These are phyloP conservation scores for Xestia ashworthii DNA, from an alignment of 2,888 invertebrate species.

Conservation along the genomic window DNA sequence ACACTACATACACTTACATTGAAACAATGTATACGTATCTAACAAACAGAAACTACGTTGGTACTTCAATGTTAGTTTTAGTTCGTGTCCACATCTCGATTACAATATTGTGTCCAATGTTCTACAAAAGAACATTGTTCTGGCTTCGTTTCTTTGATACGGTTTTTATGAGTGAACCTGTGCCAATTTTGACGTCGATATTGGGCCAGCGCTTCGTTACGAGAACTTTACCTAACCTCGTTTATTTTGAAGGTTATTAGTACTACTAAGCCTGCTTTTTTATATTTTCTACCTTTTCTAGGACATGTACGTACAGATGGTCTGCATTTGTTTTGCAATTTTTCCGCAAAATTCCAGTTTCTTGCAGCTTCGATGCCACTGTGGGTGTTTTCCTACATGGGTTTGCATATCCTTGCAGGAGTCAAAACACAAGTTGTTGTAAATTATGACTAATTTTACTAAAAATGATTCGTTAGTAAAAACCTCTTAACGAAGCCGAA, in stretches of 20 bases:
- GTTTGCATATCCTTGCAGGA: neutral
- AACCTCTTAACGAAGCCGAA: no score
- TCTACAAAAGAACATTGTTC: constrained; percentile 29
- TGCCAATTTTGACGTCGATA: constrained; percentile 48
- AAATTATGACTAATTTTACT: neutral
- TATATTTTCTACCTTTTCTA: neutral
- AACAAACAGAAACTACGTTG: constrained; percentile 27
- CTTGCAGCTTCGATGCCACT: neutral
- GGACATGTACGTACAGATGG: neutral
- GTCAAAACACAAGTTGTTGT: neutral
- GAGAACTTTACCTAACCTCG: neutral
- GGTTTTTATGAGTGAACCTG: constrained; percentile 46
- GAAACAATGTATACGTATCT: neutral
- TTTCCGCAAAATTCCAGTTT: neutral
- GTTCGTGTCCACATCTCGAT: constrained; percentile 51
- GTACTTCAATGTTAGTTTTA: constrained; percentile 39
- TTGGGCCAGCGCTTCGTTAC: constrained; percentile 29
- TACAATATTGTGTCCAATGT: constrained; percentile 56
- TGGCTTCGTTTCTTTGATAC: constrained; percentile 35
- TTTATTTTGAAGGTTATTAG: constrained; percentile 22
- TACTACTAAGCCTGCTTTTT: neutral
- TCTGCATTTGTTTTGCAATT: neutral
- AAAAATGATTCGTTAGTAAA: neutral
- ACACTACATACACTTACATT: neutral
- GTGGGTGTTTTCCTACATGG: neutral